Evolutionary conservation across 2,888 invertebrate genomes (phyloP).

Genomic region (Tetragonisca angustula): DNA sequence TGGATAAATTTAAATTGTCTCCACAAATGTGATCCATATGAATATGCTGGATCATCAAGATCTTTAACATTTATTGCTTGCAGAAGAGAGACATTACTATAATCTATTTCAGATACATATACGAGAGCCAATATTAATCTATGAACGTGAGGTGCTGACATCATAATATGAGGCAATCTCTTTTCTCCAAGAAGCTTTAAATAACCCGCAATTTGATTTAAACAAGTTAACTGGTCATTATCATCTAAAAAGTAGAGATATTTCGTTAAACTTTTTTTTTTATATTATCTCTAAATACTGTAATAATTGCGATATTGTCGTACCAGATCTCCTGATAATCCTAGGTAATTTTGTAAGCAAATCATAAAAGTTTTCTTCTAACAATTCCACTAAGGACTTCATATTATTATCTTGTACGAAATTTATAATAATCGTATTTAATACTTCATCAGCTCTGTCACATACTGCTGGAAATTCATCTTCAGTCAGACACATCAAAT

Average conservation of each 20-base stretch:
- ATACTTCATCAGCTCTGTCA: slow-evolving; percentile 79
- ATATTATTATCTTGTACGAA: slow-evolving; percentile 80
- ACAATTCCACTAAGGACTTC: slow-evolving; percentile 85
- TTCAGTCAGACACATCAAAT: slow-evolving; percentile 88
- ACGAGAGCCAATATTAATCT: slow-evolving; percentile 86
- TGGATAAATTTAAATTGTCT: slow-evolving; percentile 87
- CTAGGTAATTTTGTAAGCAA: slow-evolving; percentile 88
- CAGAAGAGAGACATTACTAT: slow-evolving; percentile 84
- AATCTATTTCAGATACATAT: slow-evolving; percentile 85
- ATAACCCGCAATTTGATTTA: slow-evolving; percentile 89
- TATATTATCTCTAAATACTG: not conserved
- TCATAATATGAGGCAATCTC: slow-evolving; percentile 86
- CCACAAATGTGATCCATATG: slow-evolving; percentile 86
- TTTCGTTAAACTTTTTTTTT: not conserved
- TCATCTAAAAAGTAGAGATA: slow-evolving; percentile 84
- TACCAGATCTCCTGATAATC: slow-evolving; percentile 85
- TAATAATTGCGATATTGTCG: slow-evolving; percentile 8
- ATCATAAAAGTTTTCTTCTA: slow-evolving; percentile 87
- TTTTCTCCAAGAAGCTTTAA: slow-evolving; percentile 86
- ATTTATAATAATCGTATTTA: slow-evolving; percentile 83
- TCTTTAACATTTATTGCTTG: slow-evolving; percentile 85
- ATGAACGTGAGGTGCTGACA: slow-evolving; percentile 85
- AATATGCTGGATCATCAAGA: slow-evolving; percentile 81
- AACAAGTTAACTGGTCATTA: slow-evolving; percentile 86
- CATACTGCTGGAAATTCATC: slow-evolving; percentile 87